Conservation (phyloP, 2,888 invertebrate genomes). For the Meteorus cinctellus region DNA sequence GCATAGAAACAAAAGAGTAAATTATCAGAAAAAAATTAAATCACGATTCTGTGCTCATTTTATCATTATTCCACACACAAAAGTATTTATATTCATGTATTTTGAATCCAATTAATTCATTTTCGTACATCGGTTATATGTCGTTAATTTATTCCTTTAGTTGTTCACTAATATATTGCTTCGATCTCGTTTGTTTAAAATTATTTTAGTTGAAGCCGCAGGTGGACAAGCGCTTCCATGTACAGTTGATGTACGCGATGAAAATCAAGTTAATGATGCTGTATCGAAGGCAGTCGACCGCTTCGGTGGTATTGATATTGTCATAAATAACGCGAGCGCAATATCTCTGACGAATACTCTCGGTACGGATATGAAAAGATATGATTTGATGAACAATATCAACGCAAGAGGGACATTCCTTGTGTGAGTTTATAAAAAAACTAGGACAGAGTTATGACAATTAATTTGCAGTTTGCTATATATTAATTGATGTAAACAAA, state of each 20-base stretch:
- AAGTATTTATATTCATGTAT: background rate
- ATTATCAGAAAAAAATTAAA: too few relatives aligned
- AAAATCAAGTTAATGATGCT: slow-evolving; percentile 82
- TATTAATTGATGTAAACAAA: background rate
- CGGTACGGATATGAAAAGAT: slow-evolving; percentile 94
- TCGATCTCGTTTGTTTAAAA: background rate
- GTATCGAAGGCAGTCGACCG: slow-evolving; percentile 84
- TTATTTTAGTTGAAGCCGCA: slow-evolving; percentile 83
- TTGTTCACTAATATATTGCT: slow-evolving; percentile 21
- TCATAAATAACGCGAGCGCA: slow-evolving; percentile 97
- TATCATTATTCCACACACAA: background rate
- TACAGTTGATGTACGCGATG: slow-evolving; percentile 90
- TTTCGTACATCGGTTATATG: background rate
- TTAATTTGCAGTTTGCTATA: too few relatives aligned
- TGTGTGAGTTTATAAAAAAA: slow-evolving; percentile 79
- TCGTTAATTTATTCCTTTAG: slow-evolving; percentile 24
- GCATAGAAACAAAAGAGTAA: slow-evolving; percentile 18
- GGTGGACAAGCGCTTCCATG: slow-evolving; percentile 92
- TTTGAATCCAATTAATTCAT: background rate
- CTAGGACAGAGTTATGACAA: too few relatives aligned
- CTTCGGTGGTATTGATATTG: slow-evolving; percentile 97
- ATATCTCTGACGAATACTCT: slow-evolving; percentile 89
- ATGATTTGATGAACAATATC: slow-evolving; percentile 95
- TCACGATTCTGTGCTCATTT: background rate
- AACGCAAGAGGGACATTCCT: slow-evolving; percentile 97